phyloP scores from a whole-genome alignment of 1,140 invertebrate genomes.

The Eulimnadia texana region DNA sequence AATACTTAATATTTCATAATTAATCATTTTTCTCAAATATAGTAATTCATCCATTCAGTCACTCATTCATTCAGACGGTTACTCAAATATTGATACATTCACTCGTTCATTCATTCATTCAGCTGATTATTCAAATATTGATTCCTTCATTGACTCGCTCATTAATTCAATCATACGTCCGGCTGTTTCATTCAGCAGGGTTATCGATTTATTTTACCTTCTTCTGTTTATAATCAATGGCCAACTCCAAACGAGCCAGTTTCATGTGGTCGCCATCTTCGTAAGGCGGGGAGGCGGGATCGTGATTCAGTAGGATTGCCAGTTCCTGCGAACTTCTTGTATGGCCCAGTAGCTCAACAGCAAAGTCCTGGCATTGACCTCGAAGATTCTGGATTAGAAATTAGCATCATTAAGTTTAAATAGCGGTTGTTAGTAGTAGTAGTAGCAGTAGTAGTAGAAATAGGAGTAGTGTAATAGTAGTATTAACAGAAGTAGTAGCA shows the following conservation, averaged over 20 bases:
- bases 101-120: too few relatives aligned
- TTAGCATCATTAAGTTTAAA: too few relatives aligned
- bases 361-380: constrained; percentile 76
- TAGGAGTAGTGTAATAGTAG: too few relatives aligned
- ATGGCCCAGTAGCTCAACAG: constrained; percentile 75
- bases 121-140: too few relatives aligned
- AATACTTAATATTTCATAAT: too few relatives aligned
- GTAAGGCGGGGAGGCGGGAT: constrained; percentile 49
- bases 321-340: constrained; percentile 77
- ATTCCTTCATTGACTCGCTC: neutral
- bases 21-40: too few relatives aligned
- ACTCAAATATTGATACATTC: too few relatives aligned
- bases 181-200: neutral
- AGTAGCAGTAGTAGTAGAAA: too few relatives aligned
- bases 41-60: too few relatives aligned
- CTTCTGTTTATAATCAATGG: constrained; percentile 86
- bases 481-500: too few relatives aligned
- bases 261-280: constrained; percentile 57
- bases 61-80: too few relatives aligned
- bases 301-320: constrained; percentile 78
- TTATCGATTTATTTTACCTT: constrained; percentile 40
- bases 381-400: constrained; percentile 45
- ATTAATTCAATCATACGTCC: neutral
- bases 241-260: constrained; percentile 64
- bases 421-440: too few relatives aligned